phyloP scores from a whole-genome alignment of 2,888 invertebrate species.

The Apamea crenata region DNA sequence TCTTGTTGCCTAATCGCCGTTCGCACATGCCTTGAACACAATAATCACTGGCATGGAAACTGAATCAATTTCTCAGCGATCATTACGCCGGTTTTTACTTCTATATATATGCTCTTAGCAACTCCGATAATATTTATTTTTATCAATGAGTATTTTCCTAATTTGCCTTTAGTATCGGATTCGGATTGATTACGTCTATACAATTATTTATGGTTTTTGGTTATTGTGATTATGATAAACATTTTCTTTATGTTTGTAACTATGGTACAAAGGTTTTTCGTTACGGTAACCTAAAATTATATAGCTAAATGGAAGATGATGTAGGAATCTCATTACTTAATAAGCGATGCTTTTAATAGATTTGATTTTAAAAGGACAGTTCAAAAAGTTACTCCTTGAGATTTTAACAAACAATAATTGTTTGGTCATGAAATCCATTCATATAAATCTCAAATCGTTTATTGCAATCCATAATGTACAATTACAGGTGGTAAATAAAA shows the following conservation, averaged over 20 bases:
- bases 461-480: too few relatives aligned
- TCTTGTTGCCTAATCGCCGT: slow-evolving; percentile 15
- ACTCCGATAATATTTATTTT: slow-evolving; percentile 47
- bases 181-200: slow-evolving; percentile 28
- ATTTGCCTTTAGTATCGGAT: slow-evolving; percentile 34
- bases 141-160: slow-evolving; percentile 47
- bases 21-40: slow-evolving; percentile 29
- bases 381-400: not conserved
- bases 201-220: slow-evolving; percentile 13
- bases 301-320: not conserved
- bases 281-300: not conserved
- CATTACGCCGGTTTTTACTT: slow-evolving; percentile 51
- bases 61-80: slow-evolving; percentile 62
- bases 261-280: not conserved
- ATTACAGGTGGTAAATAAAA: too few relatives aligned
- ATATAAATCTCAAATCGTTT: too few relatives aligned
- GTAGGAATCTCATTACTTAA: not conserved
- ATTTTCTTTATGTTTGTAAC: not conserved
- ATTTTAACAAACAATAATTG: not conserved
- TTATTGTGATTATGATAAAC: slow-evolving; percentile 24
- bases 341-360: not conserved
- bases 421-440: not conserved
- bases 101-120: slow-evolving; percentile 54
- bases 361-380: not conserved
- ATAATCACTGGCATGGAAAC: slow-evolving; percentile 60